phyloP scores from a whole-genome alignment of 2,113 vertebrate species.

The Channa argus region DNA sequence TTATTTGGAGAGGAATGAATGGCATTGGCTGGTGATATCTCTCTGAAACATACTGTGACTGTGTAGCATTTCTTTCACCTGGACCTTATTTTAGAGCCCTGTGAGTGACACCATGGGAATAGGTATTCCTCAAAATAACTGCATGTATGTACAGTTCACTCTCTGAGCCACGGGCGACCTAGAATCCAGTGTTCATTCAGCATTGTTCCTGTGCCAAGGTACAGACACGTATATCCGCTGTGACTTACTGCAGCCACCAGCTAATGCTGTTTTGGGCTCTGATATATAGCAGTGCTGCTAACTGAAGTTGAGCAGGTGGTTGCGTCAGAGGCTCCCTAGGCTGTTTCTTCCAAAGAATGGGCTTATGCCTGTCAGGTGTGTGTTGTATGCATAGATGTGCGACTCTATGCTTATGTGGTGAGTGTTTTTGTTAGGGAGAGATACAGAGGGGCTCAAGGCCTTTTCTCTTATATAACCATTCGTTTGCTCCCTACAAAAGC shows the following conservation, averaged over 20 bases:
- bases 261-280: conserved; percentile 55
- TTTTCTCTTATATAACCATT: conserved; percentile 73
- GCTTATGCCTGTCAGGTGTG: conserved; percentile 56
- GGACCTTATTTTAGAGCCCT: conserved; percentile 29
- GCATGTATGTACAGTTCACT: conserved; percentile 34
- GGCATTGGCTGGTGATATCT: conserved; percentile 49
- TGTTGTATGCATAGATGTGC: conserved; percentile 33
- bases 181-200: conserved; percentile 55
- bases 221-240: conserved; percentile 26
- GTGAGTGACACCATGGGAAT: conserved; percentile 29
- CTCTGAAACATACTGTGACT: conserved; percentile 44
- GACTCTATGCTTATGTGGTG: conserved; percentile 39
- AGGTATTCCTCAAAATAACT: conserved; percentile 49
- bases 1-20: conserved; percentile 54
- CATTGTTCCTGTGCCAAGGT: conserved; percentile 29
- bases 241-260: conserved; percentile 58
- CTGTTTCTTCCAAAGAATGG: conserved; percentile 57
- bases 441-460: conserved; percentile 55
- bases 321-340: conserved; percentile 55
- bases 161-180: conserved; percentile 46
- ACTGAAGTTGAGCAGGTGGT: conserved; percentile 64
- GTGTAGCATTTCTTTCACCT: conserved; percentile 42
- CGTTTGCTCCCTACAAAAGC: conserved; percentile 60
- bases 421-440: conserved; percentile 15
- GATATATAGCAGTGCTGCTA: conserved; percentile 47